These are phyloP conservation scores for Parauchenoglanis ngamensis DNA, from an alignment of 2,797 vertebrate species.

Conservation along the genomic window DNA sequence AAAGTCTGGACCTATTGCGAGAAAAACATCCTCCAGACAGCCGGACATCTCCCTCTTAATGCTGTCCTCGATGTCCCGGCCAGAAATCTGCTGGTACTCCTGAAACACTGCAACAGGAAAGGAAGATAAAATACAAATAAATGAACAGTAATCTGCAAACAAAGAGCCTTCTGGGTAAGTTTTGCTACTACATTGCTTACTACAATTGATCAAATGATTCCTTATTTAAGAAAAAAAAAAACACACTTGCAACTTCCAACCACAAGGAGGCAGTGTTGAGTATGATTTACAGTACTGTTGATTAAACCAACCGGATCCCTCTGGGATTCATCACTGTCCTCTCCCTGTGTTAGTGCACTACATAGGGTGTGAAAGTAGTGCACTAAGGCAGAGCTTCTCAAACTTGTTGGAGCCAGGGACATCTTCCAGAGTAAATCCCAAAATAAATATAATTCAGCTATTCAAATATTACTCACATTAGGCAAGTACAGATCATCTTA, in stretches of 20 bases:
- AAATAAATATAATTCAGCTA: neutral
- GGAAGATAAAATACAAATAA: neutral
- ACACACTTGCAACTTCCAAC: neutral
- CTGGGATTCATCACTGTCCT: neutral
- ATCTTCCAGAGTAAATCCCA: neutral
- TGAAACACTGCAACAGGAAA: slow-evolving; percentile 81
- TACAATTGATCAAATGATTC: neutral
- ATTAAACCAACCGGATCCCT: neutral
- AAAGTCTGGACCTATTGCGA: slow-evolving; percentile 86
- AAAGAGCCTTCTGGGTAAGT: neutral
- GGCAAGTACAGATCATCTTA: neutral
- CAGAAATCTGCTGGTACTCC: slow-evolving; percentile 84
- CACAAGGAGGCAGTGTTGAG: slow-evolving; percentile 7
- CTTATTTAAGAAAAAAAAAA: neutral
- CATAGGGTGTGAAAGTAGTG: neutral
- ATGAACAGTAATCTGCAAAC: neutral
- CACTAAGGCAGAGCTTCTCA: neutral
- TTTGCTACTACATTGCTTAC: neutral
- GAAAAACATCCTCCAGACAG: slow-evolving; percentile 84
- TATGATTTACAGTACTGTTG: neutral
- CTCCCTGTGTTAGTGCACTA: neutral
- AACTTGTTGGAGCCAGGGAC: neutral
- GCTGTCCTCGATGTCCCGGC: slow-evolving; percentile 90
- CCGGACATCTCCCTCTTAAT: slow-evolving; percentile 98
- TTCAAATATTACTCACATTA: neutral